These are phyloP conservation scores for Agrochola lychnidis DNA, from an alignment of 2,888 invertebrate species.

Conservation along the genomic window DNA sequence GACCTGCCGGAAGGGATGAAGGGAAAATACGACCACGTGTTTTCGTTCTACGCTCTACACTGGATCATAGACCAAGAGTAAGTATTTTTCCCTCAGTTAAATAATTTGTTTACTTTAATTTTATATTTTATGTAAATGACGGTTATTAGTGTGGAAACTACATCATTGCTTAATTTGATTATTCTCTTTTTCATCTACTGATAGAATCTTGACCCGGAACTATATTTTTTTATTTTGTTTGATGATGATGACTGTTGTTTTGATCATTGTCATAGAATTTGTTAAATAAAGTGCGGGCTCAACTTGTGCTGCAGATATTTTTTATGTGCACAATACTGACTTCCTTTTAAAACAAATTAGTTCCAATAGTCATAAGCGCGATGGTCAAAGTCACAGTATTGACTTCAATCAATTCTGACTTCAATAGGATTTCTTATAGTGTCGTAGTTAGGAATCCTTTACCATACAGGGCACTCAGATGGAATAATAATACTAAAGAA, in stretches of 20 bases:
- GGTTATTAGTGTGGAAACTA: background rate
- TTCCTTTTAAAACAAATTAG: background rate
- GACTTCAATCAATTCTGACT: background rate
- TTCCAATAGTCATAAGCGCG: background rate
- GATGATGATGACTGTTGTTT: background rate
- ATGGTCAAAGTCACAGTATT: background rate
- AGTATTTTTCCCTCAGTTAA: constrained; percentile 66
- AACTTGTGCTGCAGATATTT: background rate
- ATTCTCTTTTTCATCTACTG: background rate
- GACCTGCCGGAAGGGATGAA: constrained; percentile 85
- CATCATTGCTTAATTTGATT: background rate
- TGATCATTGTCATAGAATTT: background rate
- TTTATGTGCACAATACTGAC: too few species aligned
- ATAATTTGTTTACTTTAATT: background rate
- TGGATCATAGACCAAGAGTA: constrained; percentile 94
- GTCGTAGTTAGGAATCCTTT: background rate
- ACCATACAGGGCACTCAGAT: background rate
- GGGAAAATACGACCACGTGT: constrained; percentile 91
- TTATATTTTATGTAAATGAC: background rate
- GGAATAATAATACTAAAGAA: background rate
- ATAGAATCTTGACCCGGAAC: background rate
- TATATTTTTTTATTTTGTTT: background rate
- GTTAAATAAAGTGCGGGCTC: background rate
- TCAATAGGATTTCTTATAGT: background rate
- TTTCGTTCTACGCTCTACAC: constrained; percentile 95